A percentile compares a stretch with the other conserved stretches of the same genome.
Conservation (phyloP, 2,888 invertebrate species). For the Bombylius major region DNA sequence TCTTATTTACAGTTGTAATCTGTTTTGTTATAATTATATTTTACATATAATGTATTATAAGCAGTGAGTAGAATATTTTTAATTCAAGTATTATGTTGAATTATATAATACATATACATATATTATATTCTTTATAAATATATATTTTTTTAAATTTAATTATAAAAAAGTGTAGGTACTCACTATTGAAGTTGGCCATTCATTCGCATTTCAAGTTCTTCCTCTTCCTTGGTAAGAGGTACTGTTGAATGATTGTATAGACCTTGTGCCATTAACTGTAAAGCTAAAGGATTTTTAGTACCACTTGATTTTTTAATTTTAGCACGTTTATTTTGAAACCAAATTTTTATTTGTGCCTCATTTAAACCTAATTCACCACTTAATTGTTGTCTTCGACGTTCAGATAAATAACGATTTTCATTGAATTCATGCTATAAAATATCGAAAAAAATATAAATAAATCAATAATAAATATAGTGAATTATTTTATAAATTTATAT, state of each 20-base stretch:
- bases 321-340: slow-evolving; percentile 95
- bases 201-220: slow-evolving; percentile 48
- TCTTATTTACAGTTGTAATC: too few relatives aligned
- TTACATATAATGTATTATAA: too few relatives aligned
- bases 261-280: slow-evolving; percentile 89
- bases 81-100: too few relatives aligned
- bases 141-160: too few relatives aligned
- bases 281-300: slow-evolving; percentile 69
- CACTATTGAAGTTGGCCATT: slow-evolving; percentile 26
- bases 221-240: slow-evolving; percentile 59
- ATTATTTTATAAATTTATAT: too few relatives aligned
- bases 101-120: too few relatives aligned
- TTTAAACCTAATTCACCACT: slow-evolving; percentile 86
- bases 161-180: too few relatives aligned
- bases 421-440: slow-evolving; percentile 69
- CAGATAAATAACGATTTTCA: slow-evolving; percentile 86
- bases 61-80: too few relatives aligned
- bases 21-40: too few relatives aligned
- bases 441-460: background rate
- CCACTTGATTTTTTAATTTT: slow-evolving; percentile 90
- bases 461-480: background rate
- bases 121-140: too few relatives aligned
- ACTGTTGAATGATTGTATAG: slow-evolving; percentile 80
- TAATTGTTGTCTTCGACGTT: slow-evolving; percentile 75
- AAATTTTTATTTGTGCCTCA: slow-evolving; percentile 95